Evolutionary conservation across 2,113 vertebrate species (phyloP).

Genomic region (Sakesphorus luctuosus): DNA sequence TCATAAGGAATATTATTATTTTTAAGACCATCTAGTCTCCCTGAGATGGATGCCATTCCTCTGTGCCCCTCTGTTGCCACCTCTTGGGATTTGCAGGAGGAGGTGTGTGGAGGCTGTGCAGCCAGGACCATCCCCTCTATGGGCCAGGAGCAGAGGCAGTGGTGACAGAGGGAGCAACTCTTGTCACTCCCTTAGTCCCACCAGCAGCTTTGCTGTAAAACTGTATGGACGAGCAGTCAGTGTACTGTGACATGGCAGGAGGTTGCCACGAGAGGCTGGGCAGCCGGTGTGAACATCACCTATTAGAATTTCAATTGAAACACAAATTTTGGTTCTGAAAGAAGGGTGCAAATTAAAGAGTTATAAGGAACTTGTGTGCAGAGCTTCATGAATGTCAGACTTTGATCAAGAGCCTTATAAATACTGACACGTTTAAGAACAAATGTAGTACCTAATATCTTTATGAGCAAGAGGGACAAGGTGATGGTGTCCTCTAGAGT

Average conservation of each 20-base stretch:
- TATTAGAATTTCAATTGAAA: background rate
- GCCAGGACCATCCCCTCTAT: accelerated
- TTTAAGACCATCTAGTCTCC: background rate
- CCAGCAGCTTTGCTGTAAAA: background rate
- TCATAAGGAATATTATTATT: background rate
- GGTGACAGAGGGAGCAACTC: background rate
- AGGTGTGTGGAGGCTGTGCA: background rate
- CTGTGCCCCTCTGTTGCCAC: background rate
- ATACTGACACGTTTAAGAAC: background rate
- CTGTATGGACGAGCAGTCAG: background rate
- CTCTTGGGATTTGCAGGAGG: background rate
- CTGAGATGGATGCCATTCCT: background rate
- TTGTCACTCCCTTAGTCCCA: background rate
- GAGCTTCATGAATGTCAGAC: background rate
- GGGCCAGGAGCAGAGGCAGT: background rate
- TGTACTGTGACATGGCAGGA: background rate
- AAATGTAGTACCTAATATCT: background rate
- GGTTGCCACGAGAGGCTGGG: background rate
- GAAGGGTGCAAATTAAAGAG: background rate
- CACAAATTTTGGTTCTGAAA: background rate
- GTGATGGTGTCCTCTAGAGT: background rate
- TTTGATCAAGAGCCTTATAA: background rate
- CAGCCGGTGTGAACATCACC: background rate
- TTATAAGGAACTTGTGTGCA: background rate
- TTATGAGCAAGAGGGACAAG: background rate